Conservation (phyloP, 2,797 vertebrate species). For the Catamblyrhynchus diadema region DNA sequence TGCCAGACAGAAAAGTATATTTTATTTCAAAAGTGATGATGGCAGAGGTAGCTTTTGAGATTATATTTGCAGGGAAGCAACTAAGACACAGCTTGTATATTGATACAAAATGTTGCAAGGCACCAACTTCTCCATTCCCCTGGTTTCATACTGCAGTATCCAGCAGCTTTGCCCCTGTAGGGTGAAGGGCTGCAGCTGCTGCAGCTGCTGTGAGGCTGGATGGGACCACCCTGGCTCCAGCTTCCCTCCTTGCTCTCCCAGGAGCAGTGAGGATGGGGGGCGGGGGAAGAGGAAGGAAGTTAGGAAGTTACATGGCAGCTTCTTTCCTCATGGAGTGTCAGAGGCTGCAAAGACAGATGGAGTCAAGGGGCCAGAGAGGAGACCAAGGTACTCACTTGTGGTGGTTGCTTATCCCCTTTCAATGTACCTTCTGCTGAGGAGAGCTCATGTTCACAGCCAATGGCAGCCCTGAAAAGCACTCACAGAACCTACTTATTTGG, state of each 20-base stretch:
- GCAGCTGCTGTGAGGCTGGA: rapidly evolving
- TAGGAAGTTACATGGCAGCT: background rate
- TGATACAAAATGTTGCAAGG: background rate
- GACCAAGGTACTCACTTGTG: rapidly evolving
- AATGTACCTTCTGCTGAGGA: background rate
- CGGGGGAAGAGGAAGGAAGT: background rate
- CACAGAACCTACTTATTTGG: background rate
- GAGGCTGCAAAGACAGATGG: background rate
- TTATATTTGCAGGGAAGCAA: background rate
- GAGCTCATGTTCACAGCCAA: background rate
- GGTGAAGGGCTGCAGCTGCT: background rate
- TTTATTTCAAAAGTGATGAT: background rate
- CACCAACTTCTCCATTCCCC: background rate
- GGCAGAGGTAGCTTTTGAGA: background rate
- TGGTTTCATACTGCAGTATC: background rate
- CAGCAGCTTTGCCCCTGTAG: background rate
- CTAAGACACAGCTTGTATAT: background rate
- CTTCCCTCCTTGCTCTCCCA: background rate
- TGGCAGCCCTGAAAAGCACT: background rate
- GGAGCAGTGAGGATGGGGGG: background rate
- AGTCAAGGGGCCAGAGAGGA: background rate
- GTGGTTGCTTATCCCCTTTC: background rate
- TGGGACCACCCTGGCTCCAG: background rate
- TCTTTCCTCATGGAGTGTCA: background rate
- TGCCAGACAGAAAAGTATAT: background rate